phyloP scores from a whole-genome alignment of 2,113 vertebrate genomes.

The Zosterops hypoxanthus region DNA sequence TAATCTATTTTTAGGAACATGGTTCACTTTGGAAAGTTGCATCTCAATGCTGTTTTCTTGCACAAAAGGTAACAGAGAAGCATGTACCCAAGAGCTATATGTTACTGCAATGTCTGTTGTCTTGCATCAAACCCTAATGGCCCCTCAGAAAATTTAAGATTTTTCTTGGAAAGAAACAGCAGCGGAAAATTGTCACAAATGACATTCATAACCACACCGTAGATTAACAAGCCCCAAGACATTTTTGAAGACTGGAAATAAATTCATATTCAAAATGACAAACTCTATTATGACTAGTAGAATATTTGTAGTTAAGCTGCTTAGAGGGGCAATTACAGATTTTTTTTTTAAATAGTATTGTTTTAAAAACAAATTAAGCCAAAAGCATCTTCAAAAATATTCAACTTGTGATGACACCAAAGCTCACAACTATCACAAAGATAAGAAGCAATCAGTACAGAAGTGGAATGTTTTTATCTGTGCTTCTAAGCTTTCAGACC shows the following conservation, averaged over 20 bases:
- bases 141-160: background rate
- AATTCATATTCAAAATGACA: constrained; percentile 27
- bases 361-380: background rate
- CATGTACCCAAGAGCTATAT: background rate
- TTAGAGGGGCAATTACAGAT: background rate
- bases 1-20: background rate
- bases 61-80: background rate
- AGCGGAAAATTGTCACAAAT: background rate
- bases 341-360: background rate
- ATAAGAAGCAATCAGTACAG: background rate
- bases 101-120: background rate
- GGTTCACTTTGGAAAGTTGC: background rate
- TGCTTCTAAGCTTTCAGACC: background rate
- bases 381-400: background rate
- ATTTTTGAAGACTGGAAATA: background rate
- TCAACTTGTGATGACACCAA: background rate
- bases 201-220: background rate
- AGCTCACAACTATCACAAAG: background rate
- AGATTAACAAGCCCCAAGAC: background rate
- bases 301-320: background rate
- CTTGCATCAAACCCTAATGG: background rate
- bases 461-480: background rate
- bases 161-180: constrained; percentile 12
- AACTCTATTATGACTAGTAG: background rate
- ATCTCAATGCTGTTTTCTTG: background rate